Conservation (phyloP, 2,797 vertebrate genomes). For the Moxostoma hubbsi region DNA sequence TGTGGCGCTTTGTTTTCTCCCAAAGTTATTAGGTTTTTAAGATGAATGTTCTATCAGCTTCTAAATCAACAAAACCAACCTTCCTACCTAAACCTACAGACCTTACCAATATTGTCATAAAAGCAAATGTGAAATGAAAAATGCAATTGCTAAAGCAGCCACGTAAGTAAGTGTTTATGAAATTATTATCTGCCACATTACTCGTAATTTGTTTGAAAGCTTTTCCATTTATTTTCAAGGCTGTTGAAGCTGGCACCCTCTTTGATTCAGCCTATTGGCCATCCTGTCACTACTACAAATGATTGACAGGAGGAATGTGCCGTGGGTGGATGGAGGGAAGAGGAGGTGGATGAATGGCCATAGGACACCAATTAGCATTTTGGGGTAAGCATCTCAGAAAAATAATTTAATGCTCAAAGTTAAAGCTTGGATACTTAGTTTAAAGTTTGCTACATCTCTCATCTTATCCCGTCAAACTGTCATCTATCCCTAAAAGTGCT, state of each 20-base stretch:
- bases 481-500: constrained; percentile 46
- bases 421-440: background rate
- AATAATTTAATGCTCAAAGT: background rate
- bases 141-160: too few species aligned
- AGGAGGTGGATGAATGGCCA: constrained; percentile 8
- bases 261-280: constrained; percentile 48
- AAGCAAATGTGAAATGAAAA: too few species aligned
- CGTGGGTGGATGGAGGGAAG: constrained; percentile 55
- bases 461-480: constrained; percentile 20
- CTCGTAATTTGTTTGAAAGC: too few species aligned
- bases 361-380: constrained; percentile 45
- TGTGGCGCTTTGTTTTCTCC: too few species aligned
- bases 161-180: too few species aligned
- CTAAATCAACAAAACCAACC: too few species aligned
- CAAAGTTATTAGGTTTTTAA: too few species aligned
- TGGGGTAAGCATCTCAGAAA: constrained; percentile 5
- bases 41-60: too few species aligned
- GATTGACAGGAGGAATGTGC: constrained; percentile 76
- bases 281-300: constrained; percentile 28
- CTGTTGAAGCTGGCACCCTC: constrained; percentile 73
- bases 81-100: too few species aligned
- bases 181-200: too few species aligned
- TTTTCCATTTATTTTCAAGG: too few species aligned
- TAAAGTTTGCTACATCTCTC: background rate
- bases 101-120: too few species aligned